These are phyloP conservation scores for Dipus sagitta DNA, from an alignment of 2,797 vertebrate genomes.

Conservation along the genomic window DNA sequence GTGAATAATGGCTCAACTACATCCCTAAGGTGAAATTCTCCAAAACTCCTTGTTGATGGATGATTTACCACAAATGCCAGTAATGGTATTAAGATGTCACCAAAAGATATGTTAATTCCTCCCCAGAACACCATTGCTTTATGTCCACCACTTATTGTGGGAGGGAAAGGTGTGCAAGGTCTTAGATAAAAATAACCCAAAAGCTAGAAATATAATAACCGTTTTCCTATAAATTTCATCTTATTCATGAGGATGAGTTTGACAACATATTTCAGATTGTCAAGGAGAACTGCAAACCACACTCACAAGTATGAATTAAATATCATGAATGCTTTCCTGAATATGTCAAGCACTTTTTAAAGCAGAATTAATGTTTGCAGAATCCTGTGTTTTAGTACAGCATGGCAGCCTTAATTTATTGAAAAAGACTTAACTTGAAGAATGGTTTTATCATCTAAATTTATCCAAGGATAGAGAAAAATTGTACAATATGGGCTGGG, in stretches of 20 bases:
- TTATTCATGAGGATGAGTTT: slow-evolving; percentile 49
- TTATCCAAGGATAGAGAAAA: slow-evolving; percentile 19
- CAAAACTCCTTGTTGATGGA: slow-evolving; percentile 73
- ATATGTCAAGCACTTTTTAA: slow-evolving; percentile 20
- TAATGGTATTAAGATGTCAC: slow-evolving; percentile 68
- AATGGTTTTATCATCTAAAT: slow-evolving; percentile 45
- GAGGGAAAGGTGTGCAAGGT: slow-evolving; percentile 60
- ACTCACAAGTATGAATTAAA: slow-evolving; percentile 41
- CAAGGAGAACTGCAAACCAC: slow-evolving; percentile 65
- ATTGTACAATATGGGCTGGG: background rate
- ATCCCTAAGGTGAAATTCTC: slow-evolving; percentile 69
- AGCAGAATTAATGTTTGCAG: slow-evolving; percentile 53
- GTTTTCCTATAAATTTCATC: slow-evolving; percentile 50
- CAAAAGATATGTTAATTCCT: slow-evolving; percentile 62
- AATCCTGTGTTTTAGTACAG: slow-evolving; percentile 32
- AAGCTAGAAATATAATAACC: slow-evolving; percentile 65
- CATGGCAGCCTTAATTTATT: slow-evolving; percentile 52
- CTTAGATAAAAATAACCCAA: slow-evolving; percentile 67
- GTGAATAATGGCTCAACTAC: slow-evolving; percentile 40
- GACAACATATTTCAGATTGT: slow-evolving; percentile 49
- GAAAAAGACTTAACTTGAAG: slow-evolving; percentile 16
- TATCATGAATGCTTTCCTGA: slow-evolving; percentile 53
- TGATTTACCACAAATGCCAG: slow-evolving; percentile 63
- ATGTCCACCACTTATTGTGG: slow-evolving; percentile 56
- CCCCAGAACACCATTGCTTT: slow-evolving; percentile 43